Base-by-base conservation (phyloP, 2,113 vertebrate species). In the Ardeotis arabs region DNA sequence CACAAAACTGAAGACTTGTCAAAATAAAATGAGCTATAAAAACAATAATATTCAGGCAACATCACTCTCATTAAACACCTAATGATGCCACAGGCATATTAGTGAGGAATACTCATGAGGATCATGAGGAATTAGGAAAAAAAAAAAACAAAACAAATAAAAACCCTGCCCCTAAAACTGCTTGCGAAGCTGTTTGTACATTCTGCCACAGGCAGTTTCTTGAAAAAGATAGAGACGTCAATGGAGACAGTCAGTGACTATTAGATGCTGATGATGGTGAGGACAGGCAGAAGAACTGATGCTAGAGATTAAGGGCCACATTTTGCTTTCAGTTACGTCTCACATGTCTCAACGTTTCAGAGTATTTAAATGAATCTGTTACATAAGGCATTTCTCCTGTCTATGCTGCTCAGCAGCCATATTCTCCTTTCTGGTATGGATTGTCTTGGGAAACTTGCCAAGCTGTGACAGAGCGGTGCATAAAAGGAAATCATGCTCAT, bases 51-150 rank as follows among this genome's bases (percentile, higher is more conserved):
- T 73, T 92, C 86, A 92, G 75, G 84, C 80, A 96, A 74, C 41
- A 9, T 84, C 92, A 82, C 74, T 96, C 76, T 96, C 96, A 97
- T 96, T 95, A 96, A 97, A 96, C 89, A 96, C 94, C 96, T 96
- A 96, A 96, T 92, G 94, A 96, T 96, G 92, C 92, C 96, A 94
- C 86, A 84, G 96, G 92, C 96, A 87, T 81, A 79, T 75, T 84
- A 93, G 86, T 82, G 28, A 53, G 53, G 49, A 95, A 96, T 75
- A 49, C 94, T 94, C 96, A 78, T 35, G 79, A 92, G 93, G 55
- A 81, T 93, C 52, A 59, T 21, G 79, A 95, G 60, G 92, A 90
- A 93, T 88, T 92, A 83, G 45, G 56, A 92, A 10, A 10, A 44
- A 44, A 44, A 44, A 44, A 44, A 16, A 44, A 9, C 39, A 39